phyloP scores from a whole-genome alignment of 1,140 invertebrate genomes.

The Bombus pascuorum region DNA sequence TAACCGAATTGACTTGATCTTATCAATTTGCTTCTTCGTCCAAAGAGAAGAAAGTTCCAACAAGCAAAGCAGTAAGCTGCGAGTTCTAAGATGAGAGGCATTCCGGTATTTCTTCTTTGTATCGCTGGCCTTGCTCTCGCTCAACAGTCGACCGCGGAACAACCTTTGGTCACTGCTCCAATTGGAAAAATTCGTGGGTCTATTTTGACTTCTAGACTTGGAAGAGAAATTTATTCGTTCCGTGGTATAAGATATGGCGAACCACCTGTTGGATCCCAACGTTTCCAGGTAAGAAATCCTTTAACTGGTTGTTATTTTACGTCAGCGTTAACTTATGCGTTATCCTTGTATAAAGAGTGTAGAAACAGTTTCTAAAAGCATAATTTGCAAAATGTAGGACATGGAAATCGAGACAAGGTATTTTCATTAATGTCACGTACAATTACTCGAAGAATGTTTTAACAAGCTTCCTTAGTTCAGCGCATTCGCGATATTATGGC shows the following conservation, averaged over 20 bases:
- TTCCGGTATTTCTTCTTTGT: not conserved
- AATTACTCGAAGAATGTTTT: too few relatives aligned
- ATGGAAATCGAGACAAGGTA: too few relatives aligned
- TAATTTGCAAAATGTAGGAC: too few relatives aligned
- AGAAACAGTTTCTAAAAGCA: too few relatives aligned
- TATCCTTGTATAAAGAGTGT: not conserved
- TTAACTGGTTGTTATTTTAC: not conserved
- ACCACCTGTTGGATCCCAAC: constrained; percentile 83
- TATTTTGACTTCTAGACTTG: constrained; percentile 73
- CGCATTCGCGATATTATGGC: accelerated
- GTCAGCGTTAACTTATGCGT: too few relatives aligned
- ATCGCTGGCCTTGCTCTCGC: not conserved
- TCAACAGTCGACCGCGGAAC: not conserved
- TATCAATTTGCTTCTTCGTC: not conserved
- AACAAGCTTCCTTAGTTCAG: not conserved
- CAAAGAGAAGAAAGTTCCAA: not conserved
- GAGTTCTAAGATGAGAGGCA: not conserved
- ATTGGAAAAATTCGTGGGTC: constrained; percentile 79
- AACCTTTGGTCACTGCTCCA: constrained; percentile 43
- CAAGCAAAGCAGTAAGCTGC: not conserved
- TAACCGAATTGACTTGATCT: not conserved
- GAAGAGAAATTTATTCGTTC: constrained; percentile 84
- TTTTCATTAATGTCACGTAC: too few relatives aligned
- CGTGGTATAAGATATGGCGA: constrained; percentile 86
- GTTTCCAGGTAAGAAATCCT: constrained; percentile 83